Base-by-base conservation (phyloP, 23 tunicate species). In the Clavelina lepadiformis region DNA sequence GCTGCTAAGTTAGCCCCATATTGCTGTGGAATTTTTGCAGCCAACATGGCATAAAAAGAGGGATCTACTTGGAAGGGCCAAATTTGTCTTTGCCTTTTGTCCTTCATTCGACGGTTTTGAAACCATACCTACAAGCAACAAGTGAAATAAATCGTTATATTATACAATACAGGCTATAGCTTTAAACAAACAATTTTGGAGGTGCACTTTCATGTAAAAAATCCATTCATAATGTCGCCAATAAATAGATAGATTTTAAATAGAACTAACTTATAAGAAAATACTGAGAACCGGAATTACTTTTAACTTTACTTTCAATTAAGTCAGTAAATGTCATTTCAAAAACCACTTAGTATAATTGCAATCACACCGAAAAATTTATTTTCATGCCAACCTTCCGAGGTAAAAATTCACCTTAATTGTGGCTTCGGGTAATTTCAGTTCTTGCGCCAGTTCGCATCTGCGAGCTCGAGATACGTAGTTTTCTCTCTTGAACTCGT, bases 51-150 rank as follows among this genome's bases (percentile, higher is more conserved):
- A 71, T 72, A 84, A 26, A 92, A 19, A 1, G 65, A 52, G 6
- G 98, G 98, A 62, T 92, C 93, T 36, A 91, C 28, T n/a, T 79
- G 72, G 32, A 78, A 72, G 4, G 98, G 98, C 98, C 98, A 92
- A 5, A 68, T 75, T 32, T 86, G 92, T 44, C 98, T 67, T 52
- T 92, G 98, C n/a, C 98, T 64, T 58, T 92, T 92, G 74, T 92
- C 98, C 29, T 92, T 92, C 98, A 92, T 92, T 28, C 98, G 86
- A 21, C 98, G 86, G 56, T 92, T 92, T 72, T 92, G 98, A 74
- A 92, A 92, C 98, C 98, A 92, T 31, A 92, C 98, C 98, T 92
- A 32, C 33, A 63, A 58, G 38, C 20, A 7, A 59, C n/a, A n/a
- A n/a, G n/a, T n/a, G n/a, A n/a, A n/a, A n/a, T n/a, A n/a, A n/a